Base-by-base conservation (phyloP, 2,888 invertebrate genomes). In the Folsomia manolachei region DNA sequence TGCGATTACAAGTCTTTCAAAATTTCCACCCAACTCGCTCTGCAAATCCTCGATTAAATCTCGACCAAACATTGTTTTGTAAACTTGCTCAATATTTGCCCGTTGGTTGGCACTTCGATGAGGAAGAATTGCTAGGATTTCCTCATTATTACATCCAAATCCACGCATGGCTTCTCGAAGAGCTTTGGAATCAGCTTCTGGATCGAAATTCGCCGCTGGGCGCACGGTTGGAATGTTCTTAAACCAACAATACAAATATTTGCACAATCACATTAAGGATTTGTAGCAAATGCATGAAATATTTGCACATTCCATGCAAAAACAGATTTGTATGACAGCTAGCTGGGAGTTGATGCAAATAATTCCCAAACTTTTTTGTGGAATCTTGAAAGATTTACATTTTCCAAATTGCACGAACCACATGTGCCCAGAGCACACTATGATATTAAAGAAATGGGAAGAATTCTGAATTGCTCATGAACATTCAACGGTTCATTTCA, bases 11-110 rank as follows among this genome's bases (percentile, higher is more conserved):
- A 83, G 83, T 72, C 85, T 83, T 79, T 86, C 85, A 80, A 86
- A 86, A 27, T 83, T 82, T 14, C 86, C 86, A 51, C 84, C 83
- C 65, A 86, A 81, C 76, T 86, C 86, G 78, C 83, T 80, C 76
- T 82, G 14, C 68, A 84, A 76, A 68, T 84, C 83, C 39, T 83
- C 82, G 26, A 83, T 78, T 73, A 84, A 78, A 71, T 83, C 83
- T 81, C 82, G 73, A 18, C 79, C 78, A 61, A 67, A 79, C 24
- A 78, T 72, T 56, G 69, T 79, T 64, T 80, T 80, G 72, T 78
- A 80, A 14, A 78, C 72, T 21, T 73, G 77, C 63, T 77, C 77
- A 69, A 80, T 79, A 23, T 64, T 60, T 53, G 71, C 75, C 2
- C 80, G 73, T 71, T 80, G 80, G 69, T 75, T 75, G 18, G 79